phyloP scores from a whole-genome alignment of 2,113 vertebrate genomes.

The Odocoileus virginianus region DNA sequence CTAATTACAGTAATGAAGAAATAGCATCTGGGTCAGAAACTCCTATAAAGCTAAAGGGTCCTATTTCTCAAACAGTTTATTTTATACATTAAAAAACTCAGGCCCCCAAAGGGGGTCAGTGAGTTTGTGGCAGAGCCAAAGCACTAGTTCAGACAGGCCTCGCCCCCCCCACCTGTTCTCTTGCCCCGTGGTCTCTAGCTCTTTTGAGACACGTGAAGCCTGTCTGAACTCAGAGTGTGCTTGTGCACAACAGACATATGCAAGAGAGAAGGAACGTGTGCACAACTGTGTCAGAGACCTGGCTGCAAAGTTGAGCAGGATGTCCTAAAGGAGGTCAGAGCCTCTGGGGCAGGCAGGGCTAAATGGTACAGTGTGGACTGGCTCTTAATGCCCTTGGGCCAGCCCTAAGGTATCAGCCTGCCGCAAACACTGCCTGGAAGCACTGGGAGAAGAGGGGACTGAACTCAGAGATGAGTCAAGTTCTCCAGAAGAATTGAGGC shows the following conservation, averaged over 20 bases:
- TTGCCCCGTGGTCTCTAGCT: neutral
- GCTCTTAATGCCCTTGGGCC: rapidly evolving
- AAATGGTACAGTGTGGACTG: neutral
- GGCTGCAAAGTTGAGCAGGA: neutral
- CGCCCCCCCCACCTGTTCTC: neutral
- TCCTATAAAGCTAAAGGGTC: neutral
- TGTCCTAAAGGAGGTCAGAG: neutral
- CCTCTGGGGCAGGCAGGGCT: neutral
- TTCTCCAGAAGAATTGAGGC: neutral
- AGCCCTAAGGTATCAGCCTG: neutral
- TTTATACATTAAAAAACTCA: neutral
- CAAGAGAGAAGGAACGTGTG: neutral
- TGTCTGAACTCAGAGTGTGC: neutral
- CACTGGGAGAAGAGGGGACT: neutral
- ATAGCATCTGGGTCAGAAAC: conserved; percentile 47
- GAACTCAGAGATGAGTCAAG: neutral
- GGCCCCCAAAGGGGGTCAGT: neutral
- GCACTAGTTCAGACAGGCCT: neutral
- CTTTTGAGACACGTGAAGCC: neutral
- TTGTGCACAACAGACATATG: neutral
- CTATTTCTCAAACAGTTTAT: neutral
- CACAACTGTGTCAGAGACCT: neutral
- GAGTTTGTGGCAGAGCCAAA: neutral
- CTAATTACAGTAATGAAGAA: conserved; percentile 57
- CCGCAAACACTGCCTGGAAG: neutral